Conservation (phyloP, 2,888 invertebrate species). For the Platerodrilus igneus region DNA sequence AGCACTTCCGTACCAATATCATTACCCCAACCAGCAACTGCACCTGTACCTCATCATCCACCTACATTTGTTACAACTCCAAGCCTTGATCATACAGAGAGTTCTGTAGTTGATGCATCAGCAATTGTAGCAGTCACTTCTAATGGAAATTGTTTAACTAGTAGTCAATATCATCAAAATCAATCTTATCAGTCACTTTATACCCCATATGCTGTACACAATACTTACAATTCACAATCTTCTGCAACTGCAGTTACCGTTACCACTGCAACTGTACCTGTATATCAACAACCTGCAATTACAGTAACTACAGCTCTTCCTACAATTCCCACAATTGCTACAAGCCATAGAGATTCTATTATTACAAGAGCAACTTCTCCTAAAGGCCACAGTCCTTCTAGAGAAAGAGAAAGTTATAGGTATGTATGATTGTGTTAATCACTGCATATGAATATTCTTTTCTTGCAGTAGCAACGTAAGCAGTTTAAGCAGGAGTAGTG, state of each 20-base stretch:
- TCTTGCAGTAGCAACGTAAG: constrained; percentile 72
- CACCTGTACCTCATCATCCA: constrained; percentile 47
- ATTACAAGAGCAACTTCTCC: constrained; percentile 64
- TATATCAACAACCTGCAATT: constrained; percentile 40
- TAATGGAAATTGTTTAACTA: constrained; percentile 50
- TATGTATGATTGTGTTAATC: constrained; percentile 40
- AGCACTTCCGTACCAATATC: constrained; percentile 36
- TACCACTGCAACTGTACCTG: constrained; percentile 50
- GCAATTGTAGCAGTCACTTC: constrained; percentile 50
- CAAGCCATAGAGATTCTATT: constrained; percentile 46
- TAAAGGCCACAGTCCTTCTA: constrained; percentile 69
- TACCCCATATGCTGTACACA: constrained; percentile 74
- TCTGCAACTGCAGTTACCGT: constrained; percentile 49
- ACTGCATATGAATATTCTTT: constrained; percentile 5
- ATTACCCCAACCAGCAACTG: constrained; percentile 55
- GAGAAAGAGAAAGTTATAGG: constrained; percentile 85
- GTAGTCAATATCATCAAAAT: constrained; percentile 45
- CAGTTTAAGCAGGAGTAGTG: constrained; percentile 70
- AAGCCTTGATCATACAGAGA: constrained; percentile 50
- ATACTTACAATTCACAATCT: constrained; percentile 42
- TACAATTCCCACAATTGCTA: constrained; percentile 42
- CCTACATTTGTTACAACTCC: constrained; percentile 40
- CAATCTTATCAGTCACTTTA: constrained; percentile 65
- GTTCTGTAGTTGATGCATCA: constrained; percentile 53
- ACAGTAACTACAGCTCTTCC: constrained; percentile 50